phyloP scores from a whole-genome alignment of 2,797 vertebrate genomes.

The Poecilia wingei region DNA sequence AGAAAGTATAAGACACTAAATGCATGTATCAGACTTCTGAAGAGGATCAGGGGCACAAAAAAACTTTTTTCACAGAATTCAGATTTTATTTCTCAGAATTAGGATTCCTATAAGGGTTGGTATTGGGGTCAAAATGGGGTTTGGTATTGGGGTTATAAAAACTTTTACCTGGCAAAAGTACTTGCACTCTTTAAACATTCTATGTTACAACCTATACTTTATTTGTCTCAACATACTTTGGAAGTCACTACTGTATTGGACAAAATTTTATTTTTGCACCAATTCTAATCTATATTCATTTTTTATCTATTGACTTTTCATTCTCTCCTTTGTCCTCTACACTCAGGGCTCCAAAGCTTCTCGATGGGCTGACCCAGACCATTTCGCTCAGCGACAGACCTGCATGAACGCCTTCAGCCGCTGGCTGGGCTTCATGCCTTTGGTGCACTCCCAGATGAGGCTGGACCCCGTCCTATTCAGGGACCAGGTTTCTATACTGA shows the following conservation, averaged over 20 bases:
- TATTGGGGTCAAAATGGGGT: too few species aligned
- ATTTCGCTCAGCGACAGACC: constrained; percentile 85
- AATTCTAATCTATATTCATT: background rate
- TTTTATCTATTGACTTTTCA: background rate
- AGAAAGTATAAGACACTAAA: too few species aligned
- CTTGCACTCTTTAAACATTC: too few species aligned
- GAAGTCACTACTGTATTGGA: background rate
- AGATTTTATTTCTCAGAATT: too few species aligned
- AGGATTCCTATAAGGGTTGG: too few species aligned
- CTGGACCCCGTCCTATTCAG: constrained; percentile 85
- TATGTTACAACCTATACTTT: too few species aligned
- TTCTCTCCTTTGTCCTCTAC: constrained; percentile 20
- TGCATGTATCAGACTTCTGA: too few species aligned
- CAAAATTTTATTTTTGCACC: background rate
- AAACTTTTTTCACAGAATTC: too few species aligned
- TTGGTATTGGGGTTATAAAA: too few species aligned
- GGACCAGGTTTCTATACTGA: constrained; percentile 86
- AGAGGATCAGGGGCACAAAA: too few species aligned
- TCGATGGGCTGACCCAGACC: constrained; percentile 86
- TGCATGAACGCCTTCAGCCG: constrained; percentile 83
- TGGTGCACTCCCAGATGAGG: constrained; percentile 84
- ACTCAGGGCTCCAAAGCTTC: constrained; percentile 81
- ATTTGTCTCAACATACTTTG: background rate
- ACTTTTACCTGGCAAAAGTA: too few species aligned
- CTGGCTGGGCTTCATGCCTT: constrained; percentile 86